Evolutionary conservation across 1,140 invertebrate species (phyloP).

Genomic region (Trissolcus basalis): DNA sequence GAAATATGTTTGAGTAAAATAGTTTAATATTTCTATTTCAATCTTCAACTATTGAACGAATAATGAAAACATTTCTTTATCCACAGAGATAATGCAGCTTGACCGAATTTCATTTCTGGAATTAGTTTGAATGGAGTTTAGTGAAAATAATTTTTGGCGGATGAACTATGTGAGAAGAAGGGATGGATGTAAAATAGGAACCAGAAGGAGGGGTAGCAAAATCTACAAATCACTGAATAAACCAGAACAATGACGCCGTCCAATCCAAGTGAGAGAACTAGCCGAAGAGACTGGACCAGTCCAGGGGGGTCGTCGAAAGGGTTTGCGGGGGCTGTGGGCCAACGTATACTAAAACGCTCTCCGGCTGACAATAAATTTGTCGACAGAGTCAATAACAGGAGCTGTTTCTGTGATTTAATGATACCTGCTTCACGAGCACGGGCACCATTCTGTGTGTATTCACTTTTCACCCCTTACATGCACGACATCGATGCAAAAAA

Average conservation of each 20-base stretch:
- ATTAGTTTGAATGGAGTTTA: too few relatives aligned
- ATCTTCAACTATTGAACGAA: not conserved
- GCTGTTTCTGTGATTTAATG: conserved; percentile 76
- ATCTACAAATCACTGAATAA: conserved; percentile 77
- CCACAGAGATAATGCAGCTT: too few relatives aligned
- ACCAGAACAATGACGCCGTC: conserved; percentile 74
- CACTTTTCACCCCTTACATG: conserved; percentile 51
- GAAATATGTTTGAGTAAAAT: conserved; percentile 29
- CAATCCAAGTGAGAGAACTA: conserved; percentile 54
- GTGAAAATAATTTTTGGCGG: not conserved
- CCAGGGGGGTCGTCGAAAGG: conserved; percentile 56
- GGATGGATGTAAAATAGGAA: conserved; percentile 11
- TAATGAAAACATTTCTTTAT: too few relatives aligned
- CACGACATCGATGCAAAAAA: conserved; percentile 27
- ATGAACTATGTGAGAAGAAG: conserved; percentile 16
- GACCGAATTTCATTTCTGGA: too few relatives aligned
- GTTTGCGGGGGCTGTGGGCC: conserved; percentile 53
- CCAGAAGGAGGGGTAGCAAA: conserved; percentile 62
- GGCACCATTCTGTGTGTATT: conserved; percentile 41
- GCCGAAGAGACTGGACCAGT: conserved; percentile 42
- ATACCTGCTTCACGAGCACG: conserved; percentile 61
- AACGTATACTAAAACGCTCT: conserved; percentile 67
- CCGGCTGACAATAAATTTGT: conserved; percentile 75
- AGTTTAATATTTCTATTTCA: conserved; percentile 25
- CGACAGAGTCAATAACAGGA: conserved; percentile 75